phyloP scores from a whole-genome alignment of 2,113 vertebrate genomes.

The Gnathonemus echidnorhynchus region DNA sequence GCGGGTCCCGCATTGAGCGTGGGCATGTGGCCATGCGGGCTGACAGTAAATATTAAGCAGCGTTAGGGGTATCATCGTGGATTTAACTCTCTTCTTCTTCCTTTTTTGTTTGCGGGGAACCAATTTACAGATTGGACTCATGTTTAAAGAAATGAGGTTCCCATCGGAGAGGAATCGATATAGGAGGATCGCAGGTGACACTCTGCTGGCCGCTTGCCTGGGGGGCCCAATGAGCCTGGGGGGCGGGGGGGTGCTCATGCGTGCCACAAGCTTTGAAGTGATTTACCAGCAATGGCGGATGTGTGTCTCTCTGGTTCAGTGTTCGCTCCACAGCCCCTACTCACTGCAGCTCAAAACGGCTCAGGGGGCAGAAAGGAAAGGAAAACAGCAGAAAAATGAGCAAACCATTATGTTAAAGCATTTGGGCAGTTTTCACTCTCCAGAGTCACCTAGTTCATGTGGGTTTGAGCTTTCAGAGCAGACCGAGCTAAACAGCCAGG shows the following conservation, averaged over 20 bases:
- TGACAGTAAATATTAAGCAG: conserved; percentile 14
- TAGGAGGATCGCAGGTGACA: not conserved
- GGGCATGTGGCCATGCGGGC: not conserved
- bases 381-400: not conserved
- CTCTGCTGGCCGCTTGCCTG: not conserved
- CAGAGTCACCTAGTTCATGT: not conserved
- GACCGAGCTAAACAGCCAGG: not conserved
- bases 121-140: conserved; percentile 16
- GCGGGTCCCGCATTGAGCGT: not conserved
- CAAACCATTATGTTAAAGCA: not conserved
- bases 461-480: not conserved
- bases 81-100: conserved; percentile 9
- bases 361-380: not conserved
- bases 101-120: conserved; percentile 11
- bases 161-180: conserved; percentile 12
- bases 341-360: not conserved
- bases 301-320: not conserved
- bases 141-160: conserved; percentile 20
- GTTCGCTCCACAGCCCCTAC: not conserved
- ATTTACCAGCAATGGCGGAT: not conserved
- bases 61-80: not conserved
- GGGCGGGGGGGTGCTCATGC: not conserved
- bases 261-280: not conserved
- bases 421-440: not conserved
- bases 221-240: not conserved